Conservation (phyloP, 2,113 vertebrate genomes). For the Ptilorrhoa leucosticta region DNA sequence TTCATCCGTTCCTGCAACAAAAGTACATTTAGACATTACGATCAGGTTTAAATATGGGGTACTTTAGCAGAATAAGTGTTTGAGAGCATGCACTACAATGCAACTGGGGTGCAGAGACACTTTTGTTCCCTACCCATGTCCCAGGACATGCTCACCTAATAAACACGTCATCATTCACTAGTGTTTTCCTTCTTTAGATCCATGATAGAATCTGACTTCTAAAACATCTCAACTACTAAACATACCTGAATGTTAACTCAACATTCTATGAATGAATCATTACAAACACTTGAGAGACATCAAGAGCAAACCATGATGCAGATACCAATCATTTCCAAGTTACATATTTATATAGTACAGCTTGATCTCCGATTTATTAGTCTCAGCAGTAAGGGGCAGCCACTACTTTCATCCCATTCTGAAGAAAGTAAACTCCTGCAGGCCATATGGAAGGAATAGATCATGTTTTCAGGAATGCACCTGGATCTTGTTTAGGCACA, state of each 20-base stretch:
- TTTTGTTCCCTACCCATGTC: background rate
- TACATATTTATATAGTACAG: background rate
- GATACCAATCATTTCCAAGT: background rate
- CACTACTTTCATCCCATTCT: background rate
- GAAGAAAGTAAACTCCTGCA: background rate
- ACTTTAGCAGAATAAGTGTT: background rate
- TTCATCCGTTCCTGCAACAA: slow-evolving; percentile 83
- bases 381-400: background rate
- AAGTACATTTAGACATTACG: background rate
- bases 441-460: background rate
- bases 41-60: background rate
- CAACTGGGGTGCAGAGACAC: background rate
- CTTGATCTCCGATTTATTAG: background rate
- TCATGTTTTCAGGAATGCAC: background rate
- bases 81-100: background rate
- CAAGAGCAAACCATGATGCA: background rate
- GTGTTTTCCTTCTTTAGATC: background rate
- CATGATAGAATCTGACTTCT: background rate
- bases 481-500: background rate
- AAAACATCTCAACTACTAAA: background rate
- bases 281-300: background rate
- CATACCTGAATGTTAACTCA: background rate
- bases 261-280: background rate
- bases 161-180: background rate
- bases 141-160: background rate